Evolutionary conservation across 2,888 invertebrate genomes (phyloP).

Genomic region (Pogonocherus hispidulus): DNA sequence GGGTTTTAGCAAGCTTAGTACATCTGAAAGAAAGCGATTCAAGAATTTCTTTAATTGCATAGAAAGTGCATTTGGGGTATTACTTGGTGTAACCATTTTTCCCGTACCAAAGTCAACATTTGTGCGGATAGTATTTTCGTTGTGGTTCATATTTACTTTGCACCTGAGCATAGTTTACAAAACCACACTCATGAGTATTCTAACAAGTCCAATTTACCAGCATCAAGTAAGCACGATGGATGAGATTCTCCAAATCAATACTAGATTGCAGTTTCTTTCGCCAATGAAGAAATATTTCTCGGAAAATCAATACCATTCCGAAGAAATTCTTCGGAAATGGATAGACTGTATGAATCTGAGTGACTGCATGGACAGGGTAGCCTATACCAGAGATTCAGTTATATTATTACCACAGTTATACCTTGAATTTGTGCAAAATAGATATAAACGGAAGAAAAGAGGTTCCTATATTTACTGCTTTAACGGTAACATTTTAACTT

Average conservation of each 20-base stretch:
- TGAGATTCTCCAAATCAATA: constrained; percentile 35
- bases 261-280: constrained; percentile 35
- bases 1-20: constrained; percentile 4
- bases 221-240: constrained; percentile 39
- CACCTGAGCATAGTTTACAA: constrained; percentile 44
- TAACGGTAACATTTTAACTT: constrained; percentile 12
- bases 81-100: constrained; percentile 1
- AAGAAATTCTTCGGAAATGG: constrained; percentile 11
- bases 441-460: constrained; percentile 1
- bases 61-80: constrained; percentile 3
- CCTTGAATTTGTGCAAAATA: constrained; percentile 9
- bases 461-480: constrained; percentile 16
- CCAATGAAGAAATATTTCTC: constrained; percentile 32
- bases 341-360: constrained; percentile 21
- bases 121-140: constrained; percentile 2
- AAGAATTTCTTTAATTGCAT: background rate
- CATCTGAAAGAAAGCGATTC: background rate
- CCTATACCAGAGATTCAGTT: constrained; percentile 23
- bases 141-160: constrained; percentile 47
- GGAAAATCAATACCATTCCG: background rate
- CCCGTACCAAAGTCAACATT: background rate
- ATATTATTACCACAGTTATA: constrained; percentile 22
- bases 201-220: constrained; percentile 47
- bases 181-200: constrained; percentile 44
- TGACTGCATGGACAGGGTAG: constrained; percentile 26